These are phyloP conservation scores for Gorsachius magnificus DNA, from an alignment of 2,797 vertebrate genomes.

Conservation along the genomic window DNA sequence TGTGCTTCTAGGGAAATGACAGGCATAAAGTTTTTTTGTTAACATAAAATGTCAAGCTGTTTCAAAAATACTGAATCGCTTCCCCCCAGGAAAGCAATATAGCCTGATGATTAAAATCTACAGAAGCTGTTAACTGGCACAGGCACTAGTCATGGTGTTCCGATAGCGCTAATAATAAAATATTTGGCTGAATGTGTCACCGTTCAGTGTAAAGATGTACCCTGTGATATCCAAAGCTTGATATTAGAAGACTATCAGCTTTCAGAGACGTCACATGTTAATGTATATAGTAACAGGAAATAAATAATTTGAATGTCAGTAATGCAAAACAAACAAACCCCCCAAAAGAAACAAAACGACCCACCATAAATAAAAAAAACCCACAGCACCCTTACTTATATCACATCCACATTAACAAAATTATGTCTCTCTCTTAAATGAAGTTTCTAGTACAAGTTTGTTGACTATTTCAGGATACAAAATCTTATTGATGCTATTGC, in stretches of 20 bases:
- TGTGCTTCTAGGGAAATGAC: neutral
- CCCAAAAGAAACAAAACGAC: fast-evolving
- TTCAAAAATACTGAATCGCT: neutral
- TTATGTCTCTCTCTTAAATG: neutral
- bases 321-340: neutral
- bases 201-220: neutral
- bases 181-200: neutral
- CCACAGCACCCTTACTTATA: fast-evolving
- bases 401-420: neutral
- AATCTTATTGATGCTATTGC: neutral
- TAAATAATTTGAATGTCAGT: fast-evolving
- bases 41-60: neutral
- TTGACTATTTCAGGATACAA: neutral
- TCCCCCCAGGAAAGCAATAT: neutral
- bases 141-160: neutral
- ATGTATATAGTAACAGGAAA: neutral
- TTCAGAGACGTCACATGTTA: neutral
- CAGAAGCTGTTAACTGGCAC: neutral
- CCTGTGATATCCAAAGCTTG: neutral
- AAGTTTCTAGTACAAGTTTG: neutral
- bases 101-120: neutral
- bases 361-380: neutral
- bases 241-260: neutral
- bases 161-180: neutral
- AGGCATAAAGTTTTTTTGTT: neutral